Percentiles rank a stretch among this genome's conserved stretches.
phyloP scores from a whole-genome alignment of 2,888 invertebrate species.

The Cosmia pyralina region DNA sequence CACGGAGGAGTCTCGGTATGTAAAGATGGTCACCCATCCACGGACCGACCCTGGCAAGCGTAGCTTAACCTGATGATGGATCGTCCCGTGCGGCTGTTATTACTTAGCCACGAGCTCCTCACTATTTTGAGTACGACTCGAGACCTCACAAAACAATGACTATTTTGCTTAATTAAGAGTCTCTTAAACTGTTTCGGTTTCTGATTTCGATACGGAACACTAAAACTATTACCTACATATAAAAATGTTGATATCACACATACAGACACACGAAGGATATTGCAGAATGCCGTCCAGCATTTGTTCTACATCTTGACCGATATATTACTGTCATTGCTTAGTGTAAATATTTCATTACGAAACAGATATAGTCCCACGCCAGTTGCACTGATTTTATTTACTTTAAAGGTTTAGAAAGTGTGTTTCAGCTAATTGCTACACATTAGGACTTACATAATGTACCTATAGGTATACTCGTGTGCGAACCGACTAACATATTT shows the following conservation, averaged over 20 bases:
- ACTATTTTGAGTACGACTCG: too few species aligned
- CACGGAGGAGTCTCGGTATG: too few species aligned
- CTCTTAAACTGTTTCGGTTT: not conserved
- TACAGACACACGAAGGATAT: constrained; percentile 46
- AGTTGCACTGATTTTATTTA: constrained; percentile 58
- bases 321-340: constrained; percentile 62
- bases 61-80: too few species aligned
- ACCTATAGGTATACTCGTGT: constrained; percentile 18
- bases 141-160: too few species aligned
- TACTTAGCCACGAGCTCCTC: too few species aligned
- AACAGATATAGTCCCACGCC: constrained; percentile 62
- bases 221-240: not conserved
- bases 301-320: constrained; percentile 62
- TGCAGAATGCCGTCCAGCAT: constrained; percentile 54
- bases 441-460: constrained; percentile 53
- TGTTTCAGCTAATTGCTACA: constrained; percentile 64
- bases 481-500: constrained; percentile 38
- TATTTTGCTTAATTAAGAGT: not conserved
- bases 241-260: constrained; percentile 25
- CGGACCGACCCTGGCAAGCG: too few species aligned
- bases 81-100: too few species aligned
- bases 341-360: constrained; percentile 63
- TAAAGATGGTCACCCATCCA: too few species aligned
- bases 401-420: constrained; percentile 64
- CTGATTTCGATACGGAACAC: not conserved